Evolutionary conservation across 2,113 vertebrate species (phyloP), one percentile per base, ranked within the genome.

Genomic region (Rhinopomastus cyanomelas): DNA sequence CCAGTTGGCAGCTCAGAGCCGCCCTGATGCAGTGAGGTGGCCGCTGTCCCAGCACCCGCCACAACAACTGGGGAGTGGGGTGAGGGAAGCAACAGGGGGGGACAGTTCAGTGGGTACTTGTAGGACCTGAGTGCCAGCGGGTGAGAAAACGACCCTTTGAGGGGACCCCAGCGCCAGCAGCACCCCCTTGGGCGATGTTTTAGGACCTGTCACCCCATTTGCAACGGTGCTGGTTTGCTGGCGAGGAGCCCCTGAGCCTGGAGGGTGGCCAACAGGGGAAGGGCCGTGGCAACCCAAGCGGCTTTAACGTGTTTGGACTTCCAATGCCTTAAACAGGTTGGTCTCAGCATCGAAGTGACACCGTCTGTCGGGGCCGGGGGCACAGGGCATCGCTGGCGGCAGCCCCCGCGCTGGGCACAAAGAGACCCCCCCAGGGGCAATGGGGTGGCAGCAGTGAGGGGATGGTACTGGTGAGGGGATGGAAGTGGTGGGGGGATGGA

Each of bases 341-440:
- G 88, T 23, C 89, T 73, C 84, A 66, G 92, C 91, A 95, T 96
- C 92, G 62, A 95, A 95, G 94, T 95, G 95, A 96, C 94, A 96
- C 79, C 30, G 13, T 42, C 66, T 85, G 91, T 78, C 87, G 57
- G 46, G 20, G 88, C 61, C 56, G 23, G 76, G 77, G 21, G 44
- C 18, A 4, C 12, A 4, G 57, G 56, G 67, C 36, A 18, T 32
- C 12, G 46, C 67, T 22, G 72, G 62, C 22, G 20, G 87, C 64
- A 15, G 61, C 49, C 76, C 62, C 32, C 2, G 29, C 3, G 22
- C 13, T 9, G 65, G 61, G 37, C 78, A 68, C n/a, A 74, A 74
- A 67, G 82, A 65, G n/a, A 34, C 19, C 48, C 89, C 67, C 74
- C 91, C 72, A 51, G 0, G 42, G 67, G 69, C 1, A 0, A 42